phyloP scores from a whole-genome alignment of 2,797 vertebrate species.

The Phalanger gymnotis region DNA sequence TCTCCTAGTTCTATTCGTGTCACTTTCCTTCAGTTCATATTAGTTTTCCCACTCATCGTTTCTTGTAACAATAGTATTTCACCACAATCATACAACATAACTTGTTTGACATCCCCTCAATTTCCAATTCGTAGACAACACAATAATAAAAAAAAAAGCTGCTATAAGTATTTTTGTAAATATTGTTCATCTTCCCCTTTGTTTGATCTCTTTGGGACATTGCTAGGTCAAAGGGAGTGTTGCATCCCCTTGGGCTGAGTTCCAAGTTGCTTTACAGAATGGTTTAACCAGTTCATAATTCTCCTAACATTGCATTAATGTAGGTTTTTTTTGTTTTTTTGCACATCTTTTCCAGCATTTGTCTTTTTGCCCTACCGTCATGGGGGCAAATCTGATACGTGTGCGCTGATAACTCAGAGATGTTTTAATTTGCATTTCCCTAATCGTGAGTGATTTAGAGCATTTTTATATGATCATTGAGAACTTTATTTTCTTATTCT shows the following conservation, averaged over 20 bases:
- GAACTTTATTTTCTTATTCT: background rate
- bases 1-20: background rate
- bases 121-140: background rate
- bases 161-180: background rate
- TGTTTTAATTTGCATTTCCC: background rate
- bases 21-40: background rate
- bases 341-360: background rate
- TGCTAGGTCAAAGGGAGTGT: background rate
- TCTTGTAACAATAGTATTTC: background rate
- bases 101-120: background rate
- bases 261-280: background rate
- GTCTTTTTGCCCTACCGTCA: rapidly evolving
- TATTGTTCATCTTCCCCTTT: background rate
- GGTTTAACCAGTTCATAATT: background rate
- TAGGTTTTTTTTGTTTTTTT: no score
- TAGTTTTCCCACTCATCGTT: background rate
- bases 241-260: background rate
- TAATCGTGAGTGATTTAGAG: background rate
- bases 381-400: background rate
- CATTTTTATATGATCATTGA: background rate
- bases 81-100: background rate
- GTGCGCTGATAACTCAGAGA: background rate
- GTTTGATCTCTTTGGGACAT: background rate
- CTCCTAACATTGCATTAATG: no score
- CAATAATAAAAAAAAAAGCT: background rate